phyloP scores from a whole-genome alignment of 1,140 invertebrate genomes.

The Aricia agestis region DNA sequence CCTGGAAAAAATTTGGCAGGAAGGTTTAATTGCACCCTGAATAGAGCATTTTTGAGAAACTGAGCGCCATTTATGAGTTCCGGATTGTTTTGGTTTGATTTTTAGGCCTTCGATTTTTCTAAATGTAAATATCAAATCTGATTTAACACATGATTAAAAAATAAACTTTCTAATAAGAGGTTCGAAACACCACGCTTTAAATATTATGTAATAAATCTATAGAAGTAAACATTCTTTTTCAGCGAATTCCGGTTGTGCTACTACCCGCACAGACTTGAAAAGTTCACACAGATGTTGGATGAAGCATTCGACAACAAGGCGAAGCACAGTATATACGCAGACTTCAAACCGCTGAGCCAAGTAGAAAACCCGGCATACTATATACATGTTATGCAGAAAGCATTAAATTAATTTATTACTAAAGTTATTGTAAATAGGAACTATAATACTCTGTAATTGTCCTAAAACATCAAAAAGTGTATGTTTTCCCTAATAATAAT shows the following conservation, averaged over 20 bases:
- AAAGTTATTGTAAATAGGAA: background rate
- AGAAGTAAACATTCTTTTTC: conserved; percentile 41
- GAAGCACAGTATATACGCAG: conserved; percentile 85
- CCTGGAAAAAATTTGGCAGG: too few relatives aligned
- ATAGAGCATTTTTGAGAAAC: background rate
- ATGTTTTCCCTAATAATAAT: too few relatives aligned
- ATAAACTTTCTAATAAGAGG: too few relatives aligned
- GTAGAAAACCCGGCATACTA: conserved; percentile 86
- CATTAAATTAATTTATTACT: conserved; percentile 2
- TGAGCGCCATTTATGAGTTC: background rate
- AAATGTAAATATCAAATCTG: too few relatives aligned
- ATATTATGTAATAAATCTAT: too few relatives aligned
- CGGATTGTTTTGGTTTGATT: too few relatives aligned
- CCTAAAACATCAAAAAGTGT: background rate
- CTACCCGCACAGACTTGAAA: conserved; percentile 86
- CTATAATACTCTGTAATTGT: background rate
- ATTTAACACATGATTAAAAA: too few relatives aligned
- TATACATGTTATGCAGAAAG: conserved; percentile 88
- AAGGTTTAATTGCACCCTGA: too few relatives aligned
- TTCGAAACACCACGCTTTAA: too few relatives aligned
- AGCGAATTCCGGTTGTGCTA: conserved; percentile 91
- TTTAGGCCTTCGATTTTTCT: too few relatives aligned
- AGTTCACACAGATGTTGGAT: conserved; percentile 83
- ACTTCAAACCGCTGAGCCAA: conserved; percentile 84
- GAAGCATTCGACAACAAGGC: conserved; percentile 82